Evolutionary conservation across 1,140 invertebrate species (phyloP).

Genomic region (Brachionus rotundiformis): DNA sequence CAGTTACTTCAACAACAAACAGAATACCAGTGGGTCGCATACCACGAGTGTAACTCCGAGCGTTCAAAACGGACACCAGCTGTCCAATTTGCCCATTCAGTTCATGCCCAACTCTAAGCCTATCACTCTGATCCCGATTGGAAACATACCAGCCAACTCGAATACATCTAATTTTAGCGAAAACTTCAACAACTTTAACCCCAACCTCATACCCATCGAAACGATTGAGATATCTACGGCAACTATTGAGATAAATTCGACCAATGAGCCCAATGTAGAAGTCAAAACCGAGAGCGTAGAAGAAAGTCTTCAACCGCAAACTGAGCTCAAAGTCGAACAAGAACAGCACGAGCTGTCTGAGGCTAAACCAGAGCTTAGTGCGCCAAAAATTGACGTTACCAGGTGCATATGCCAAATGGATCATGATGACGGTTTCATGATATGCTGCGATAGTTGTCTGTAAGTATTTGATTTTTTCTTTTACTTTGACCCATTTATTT

Average conservation of each 20-base stretch:
- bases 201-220: conserved; percentile 18
- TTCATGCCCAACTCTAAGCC: conserved; percentile 22
- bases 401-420: conserved; percentile 37
- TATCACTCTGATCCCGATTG: conserved; percentile 16
- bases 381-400: neutral
- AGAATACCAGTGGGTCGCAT: neutral
- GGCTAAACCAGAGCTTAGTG: neutral
- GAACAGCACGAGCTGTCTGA: neutral
- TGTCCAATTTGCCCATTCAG: conserved; percentile 25
- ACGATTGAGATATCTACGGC: conserved; percentile 30
- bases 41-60: neutral
- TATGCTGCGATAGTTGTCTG: conserved; percentile 42
- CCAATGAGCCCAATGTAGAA: neutral
- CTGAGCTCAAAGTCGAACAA: neutral
- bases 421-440: conserved; percentile 42
- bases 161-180: conserved; percentile 21
- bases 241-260: conserved; percentile 43
- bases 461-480: neutral
- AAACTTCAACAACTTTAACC: neutral
- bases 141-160: neutral
- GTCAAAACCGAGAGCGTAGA: neutral
- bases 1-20: conserved; percentile 20
- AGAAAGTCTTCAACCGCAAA: neutral
- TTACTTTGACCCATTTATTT: neutral
- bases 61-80: neutral